Conservation (phyloP, 2,113 vertebrate species). For the Microcebus ravelobensis region DNA sequence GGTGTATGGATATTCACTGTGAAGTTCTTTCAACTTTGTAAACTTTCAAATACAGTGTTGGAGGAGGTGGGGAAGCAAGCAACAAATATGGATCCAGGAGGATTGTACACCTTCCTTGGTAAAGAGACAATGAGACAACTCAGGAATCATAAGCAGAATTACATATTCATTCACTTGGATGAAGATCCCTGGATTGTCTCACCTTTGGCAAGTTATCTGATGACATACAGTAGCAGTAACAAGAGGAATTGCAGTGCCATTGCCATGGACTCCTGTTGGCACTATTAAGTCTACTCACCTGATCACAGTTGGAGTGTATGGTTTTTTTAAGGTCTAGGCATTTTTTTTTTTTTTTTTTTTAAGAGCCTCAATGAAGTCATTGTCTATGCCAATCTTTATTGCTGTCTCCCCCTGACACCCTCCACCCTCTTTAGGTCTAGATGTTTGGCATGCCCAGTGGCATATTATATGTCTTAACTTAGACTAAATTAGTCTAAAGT, state of each 20-base stretch:
- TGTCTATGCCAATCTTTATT: constrained; percentile 31
- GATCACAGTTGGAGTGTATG: background rate
- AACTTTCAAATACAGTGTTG: constrained; percentile 32
- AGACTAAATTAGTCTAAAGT: background rate
- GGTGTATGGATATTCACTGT: background rate
- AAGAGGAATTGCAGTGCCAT: background rate
- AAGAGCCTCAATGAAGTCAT: background rate
- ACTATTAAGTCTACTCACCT: background rate
- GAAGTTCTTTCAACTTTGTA: constrained; percentile 23
- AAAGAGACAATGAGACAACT: background rate
- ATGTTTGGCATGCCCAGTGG: constrained; percentile 22
- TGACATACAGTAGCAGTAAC: background rate
- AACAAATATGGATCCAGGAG: background rate
- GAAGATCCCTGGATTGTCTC: background rate
- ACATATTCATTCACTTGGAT: background rate
- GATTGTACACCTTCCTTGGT: background rate
- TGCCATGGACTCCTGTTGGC: background rate
- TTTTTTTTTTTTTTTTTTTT: background rate
- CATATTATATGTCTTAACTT: constrained; percentile 41
- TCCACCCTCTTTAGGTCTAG: background rate
- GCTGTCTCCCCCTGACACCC: background rate
- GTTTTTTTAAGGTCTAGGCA: background rate
- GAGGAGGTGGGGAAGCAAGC: background rate
- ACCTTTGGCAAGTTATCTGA: constrained; percentile 26
- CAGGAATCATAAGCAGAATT: background rate